Evolutionary conservation across 2,797 vertebrate species (phyloP).

Genomic region (Artibeus lituratus): DNA sequence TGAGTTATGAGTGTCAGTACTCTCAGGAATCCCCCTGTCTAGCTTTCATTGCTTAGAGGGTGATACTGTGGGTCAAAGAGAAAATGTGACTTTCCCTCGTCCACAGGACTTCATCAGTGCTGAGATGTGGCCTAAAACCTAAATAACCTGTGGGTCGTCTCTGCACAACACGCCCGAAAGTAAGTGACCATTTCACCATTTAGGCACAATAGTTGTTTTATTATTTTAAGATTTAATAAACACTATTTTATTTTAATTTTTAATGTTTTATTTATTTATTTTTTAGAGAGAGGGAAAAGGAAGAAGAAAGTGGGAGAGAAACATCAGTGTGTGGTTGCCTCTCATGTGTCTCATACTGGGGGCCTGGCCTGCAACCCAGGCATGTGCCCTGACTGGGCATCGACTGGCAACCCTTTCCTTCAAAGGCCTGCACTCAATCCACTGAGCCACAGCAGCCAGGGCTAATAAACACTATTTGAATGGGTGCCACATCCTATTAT

Average conservation of each 20-base stretch:
- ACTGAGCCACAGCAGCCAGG: too few species aligned
- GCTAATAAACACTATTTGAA: neutral
- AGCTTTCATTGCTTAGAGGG: neutral
- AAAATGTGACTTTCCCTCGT: neutral
- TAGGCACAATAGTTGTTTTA: neutral
- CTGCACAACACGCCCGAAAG: neutral
- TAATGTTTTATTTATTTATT: too few species aligned
- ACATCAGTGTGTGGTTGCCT: too few species aligned
- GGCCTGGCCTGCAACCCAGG: too few species aligned
- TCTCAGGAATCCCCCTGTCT: neutral
- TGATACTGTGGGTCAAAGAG: neutral
- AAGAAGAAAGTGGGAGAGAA: too few species aligned
- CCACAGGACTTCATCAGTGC: neutral
- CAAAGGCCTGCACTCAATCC: too few species aligned
- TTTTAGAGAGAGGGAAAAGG: too few species aligned
- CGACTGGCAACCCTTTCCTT: too few species aligned
- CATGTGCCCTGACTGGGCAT: too few species aligned
- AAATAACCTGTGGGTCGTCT: neutral
- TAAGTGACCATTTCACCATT: neutral
- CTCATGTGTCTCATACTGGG: too few species aligned
- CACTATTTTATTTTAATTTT: too few species aligned
- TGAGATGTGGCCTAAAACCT: neutral
- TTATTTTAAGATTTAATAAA: neutral
- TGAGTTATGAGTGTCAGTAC: neutral
- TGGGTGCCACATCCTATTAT: neutral